These are phyloP conservation scores for Saimiri boliviensis DNA, from an alignment of 2,113 vertebrate genomes.

Conservation along the genomic window DNA sequence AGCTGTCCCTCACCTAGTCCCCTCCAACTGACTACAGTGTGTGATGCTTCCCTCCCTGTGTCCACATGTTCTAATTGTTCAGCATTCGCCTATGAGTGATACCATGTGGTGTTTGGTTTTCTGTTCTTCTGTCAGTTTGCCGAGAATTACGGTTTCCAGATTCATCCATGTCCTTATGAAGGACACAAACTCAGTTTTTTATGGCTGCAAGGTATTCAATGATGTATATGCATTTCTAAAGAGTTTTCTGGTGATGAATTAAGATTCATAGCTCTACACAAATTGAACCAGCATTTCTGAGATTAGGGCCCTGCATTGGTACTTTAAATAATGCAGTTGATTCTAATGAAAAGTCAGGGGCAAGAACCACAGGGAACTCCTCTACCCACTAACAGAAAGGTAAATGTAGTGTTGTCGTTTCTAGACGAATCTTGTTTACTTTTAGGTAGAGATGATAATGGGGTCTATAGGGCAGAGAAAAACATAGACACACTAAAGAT, in stretches of 20 bases:
- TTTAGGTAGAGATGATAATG: not conserved
- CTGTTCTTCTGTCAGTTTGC: too few relatives aligned
- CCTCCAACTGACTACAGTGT: too few relatives aligned
- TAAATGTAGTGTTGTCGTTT: not conserved
- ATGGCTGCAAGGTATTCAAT: too few relatives aligned
- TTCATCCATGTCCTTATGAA: too few relatives aligned
- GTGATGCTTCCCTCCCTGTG: too few relatives aligned
- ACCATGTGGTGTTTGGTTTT: too few relatives aligned
- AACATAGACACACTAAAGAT: not conserved
- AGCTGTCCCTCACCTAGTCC: too few relatives aligned
- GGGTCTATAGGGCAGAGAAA: not conserved
- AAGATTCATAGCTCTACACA: not conserved
- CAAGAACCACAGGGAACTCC: not conserved
- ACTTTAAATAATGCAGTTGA: not conserved
- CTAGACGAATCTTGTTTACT: not conserved
- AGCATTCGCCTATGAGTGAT: too few relatives aligned
- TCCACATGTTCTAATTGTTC: too few relatives aligned
- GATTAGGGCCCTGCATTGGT: not conserved
- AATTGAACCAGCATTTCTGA: not conserved
- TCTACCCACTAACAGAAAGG: not conserved
- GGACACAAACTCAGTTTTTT: too few relatives aligned
- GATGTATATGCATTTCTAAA: not conserved
- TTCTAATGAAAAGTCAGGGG: not conserved
- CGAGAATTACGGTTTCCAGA: too few relatives aligned
- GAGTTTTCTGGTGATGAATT: not conserved